Conservation (phyloP, 2,888 invertebrate species). For the Apamea sordens region DNA sequence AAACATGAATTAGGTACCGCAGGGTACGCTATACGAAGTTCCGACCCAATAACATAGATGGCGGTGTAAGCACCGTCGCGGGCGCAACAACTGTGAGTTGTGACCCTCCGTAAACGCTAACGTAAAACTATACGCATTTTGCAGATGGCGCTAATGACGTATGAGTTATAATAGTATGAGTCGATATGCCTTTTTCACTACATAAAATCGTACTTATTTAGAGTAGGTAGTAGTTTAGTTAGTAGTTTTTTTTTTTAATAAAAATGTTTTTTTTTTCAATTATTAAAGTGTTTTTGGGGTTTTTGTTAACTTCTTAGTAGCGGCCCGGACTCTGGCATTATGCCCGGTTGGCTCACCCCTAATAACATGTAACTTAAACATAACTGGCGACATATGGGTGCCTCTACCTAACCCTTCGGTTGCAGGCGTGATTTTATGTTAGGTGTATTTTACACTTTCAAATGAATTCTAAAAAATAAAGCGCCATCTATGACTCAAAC, state of each 20-base stretch:
- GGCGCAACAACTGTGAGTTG: slow-evolving; percentile 56
- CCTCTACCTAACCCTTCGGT: not conserved
- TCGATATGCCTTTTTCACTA: not conserved
- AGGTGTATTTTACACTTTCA: not conserved
- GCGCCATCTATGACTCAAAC: slow-evolving; percentile 17
- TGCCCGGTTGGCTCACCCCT: not conserved
- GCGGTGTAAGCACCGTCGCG: slow-evolving; percentile 51
- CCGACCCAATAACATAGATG: slow-evolving; percentile 41
- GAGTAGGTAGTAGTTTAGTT: too few species aligned
- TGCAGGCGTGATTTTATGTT: not conserved
- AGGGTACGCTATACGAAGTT: slow-evolving; percentile 28
- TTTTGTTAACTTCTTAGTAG: not conserved
- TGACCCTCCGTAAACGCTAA: not conserved
- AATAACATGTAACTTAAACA: not conserved
- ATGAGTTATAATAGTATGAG: not conserved
- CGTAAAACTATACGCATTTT: not conserved
- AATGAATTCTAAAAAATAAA: not conserved
- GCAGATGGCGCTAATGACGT: slow-evolving; percentile 50
- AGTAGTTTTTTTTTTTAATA: not conserved
- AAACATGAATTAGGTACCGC: not conserved
- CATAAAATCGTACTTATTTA: not conserved
- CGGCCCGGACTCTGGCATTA: not conserved
- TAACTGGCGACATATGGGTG: not conserved
- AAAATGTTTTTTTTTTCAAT: not conserved
- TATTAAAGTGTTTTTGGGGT: not conserved